phyloP scores from a whole-genome alignment of 2,797 vertebrate genomes.

The Fundulus diaphanus region DNA sequence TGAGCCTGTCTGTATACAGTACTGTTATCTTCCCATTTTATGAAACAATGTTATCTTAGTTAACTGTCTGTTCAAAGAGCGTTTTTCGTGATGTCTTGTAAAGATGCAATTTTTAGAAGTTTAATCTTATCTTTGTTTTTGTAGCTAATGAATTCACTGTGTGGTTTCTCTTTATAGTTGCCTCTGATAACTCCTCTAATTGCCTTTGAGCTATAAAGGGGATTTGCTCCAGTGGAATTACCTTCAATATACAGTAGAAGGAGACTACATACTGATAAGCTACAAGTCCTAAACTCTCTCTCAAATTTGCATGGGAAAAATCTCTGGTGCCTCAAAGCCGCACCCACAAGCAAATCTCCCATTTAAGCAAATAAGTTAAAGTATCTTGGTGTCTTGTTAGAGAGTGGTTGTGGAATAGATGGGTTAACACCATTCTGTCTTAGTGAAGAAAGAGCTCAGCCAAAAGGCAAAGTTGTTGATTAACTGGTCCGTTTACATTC shows the following conservation, averaged over 20 bases:
- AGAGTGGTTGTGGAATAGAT: background rate
- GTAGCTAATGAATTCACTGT: background rate
- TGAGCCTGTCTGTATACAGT: background rate
- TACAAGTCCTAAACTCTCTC: background rate
- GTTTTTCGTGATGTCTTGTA: background rate
- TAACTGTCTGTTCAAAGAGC: background rate
- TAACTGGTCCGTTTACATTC: background rate
- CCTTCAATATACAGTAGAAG: background rate
- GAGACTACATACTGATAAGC: background rate
- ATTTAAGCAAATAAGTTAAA: background rate
- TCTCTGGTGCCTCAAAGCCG: background rate
- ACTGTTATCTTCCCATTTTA: background rate
- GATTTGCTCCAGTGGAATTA: background rate
- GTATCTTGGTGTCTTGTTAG: too few species aligned
- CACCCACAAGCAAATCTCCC: background rate
- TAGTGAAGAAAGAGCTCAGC: background rate
- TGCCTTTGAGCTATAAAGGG: background rate
- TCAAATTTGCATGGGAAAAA: background rate
- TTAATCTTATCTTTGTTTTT: background rate
- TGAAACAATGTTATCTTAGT: background rate
- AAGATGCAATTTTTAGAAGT: background rate
- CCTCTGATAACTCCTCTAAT: background rate
- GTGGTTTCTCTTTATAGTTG: background rate
- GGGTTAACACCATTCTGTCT: background rate
- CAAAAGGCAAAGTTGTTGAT: background rate